Evolutionary conservation across 2,888 invertebrate genomes (phyloP).

Genomic region (Agonopterix alstromeriana): DNA sequence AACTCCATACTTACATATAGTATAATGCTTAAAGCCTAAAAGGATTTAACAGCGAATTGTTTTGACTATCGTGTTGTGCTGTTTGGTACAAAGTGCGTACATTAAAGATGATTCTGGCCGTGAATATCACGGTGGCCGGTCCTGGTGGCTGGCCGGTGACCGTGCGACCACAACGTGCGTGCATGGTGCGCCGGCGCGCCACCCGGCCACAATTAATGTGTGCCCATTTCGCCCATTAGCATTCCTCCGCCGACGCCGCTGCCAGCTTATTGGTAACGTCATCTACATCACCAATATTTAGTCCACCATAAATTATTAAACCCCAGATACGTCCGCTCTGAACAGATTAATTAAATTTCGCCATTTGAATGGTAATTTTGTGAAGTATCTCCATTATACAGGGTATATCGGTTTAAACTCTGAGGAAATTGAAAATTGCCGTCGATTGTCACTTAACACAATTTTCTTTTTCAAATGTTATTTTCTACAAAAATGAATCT

Average conservation of each 20-base stretch:
- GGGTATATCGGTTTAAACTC: background rate
- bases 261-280: conserved; percentile 47
- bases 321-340: conserved; percentile 24
- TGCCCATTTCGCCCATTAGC: conserved; percentile 50
- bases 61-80: too few relatives aligned
- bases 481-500: too few relatives aligned
- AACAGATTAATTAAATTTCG: conserved; percentile 33
- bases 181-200: conserved; percentile 16
- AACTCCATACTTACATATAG: background rate
- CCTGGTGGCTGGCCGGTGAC: background rate
- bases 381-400: conserved; percentile 12
- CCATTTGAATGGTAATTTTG: conserved; percentile 33
- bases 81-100: background rate
- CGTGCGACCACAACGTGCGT: conserved; percentile 23
- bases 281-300: conserved; percentile 48
- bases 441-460: too few relatives aligned
- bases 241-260: conserved; percentile 40
- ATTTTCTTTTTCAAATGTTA: too few relatives aligned
- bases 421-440: too few relatives aligned
- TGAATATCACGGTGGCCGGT: conserved; percentile 15
- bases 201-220: conserved; percentile 40
- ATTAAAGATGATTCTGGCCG: background rate
- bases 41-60: too few relatives aligned
- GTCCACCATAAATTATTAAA: conserved; percentile 37
- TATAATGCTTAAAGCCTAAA: too few relatives aligned